Evolutionary conservation across 1,140 invertebrate species (phyloP), one percentile per base, ranked within the genome.

Genomic region (Oryctes rhinoceros): DNA sequence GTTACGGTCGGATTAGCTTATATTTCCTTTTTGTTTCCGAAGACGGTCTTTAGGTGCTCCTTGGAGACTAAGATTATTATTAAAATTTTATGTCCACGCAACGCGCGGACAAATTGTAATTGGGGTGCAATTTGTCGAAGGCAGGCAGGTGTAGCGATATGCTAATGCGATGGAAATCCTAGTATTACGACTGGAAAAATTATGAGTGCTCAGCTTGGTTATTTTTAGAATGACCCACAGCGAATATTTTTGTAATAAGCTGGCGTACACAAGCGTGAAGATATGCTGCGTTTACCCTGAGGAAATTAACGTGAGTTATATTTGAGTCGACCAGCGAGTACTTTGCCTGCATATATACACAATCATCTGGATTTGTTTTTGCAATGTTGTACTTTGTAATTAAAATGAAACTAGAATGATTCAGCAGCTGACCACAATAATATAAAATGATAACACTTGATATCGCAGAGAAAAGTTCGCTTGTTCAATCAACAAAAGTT

Each of bases 201-300:
- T 24, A 24, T 67, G 24, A 67, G 30, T 18, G n/a, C 7, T 67
- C 20, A 1, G 30, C 4, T 18, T 44, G 18, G 65, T 5, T 67
- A 67, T 67, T 67, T 67, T 67, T 67, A 67, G 65, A 67, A 67
- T 67, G 65, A 67, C 65, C 65, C n/a, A 67, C 3, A 30, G 65
- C 65, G 18, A 67, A 67, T 24, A 67, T 67, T 67, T 67, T 20
- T 18, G 13, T 6, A 11, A 35, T 67, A 67, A 67, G 5, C 65
- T 30, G 65, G 24, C 20, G 30, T 30, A 7, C 5, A 35, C 65
- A 24, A 67, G 20, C 65, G 35, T 67, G 18, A 67, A 24, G 10
- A 30, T 24, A 24, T 24, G 65, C 11, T 67, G 10, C 65, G 18
- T 30, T 67, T 10, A 18, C 65, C 65, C 30, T 67, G 10, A 11